Evolutionary conservation across 2,113 vertebrate genomes (phyloP).

Genomic region (Rhynchopsitta pachyrhyncha): DNA sequence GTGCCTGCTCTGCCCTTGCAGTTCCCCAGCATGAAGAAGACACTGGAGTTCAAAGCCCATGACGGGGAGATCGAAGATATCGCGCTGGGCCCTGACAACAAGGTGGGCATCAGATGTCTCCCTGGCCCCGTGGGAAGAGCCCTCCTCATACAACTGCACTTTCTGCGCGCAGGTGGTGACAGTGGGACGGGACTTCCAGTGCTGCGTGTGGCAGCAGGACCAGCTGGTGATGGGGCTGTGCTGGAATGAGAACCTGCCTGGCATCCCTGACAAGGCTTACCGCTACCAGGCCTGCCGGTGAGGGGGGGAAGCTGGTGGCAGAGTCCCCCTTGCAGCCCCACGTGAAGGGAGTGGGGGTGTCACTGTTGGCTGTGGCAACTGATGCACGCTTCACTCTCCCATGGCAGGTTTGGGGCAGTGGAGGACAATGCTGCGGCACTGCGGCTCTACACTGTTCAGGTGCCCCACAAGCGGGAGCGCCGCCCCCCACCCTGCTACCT

Average conservation of each 20-base stretch:
- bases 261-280: constrained; percentile 82
- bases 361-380: not conserved
- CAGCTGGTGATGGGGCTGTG: constrained; percentile 82
- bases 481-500: constrained; percentile 89
- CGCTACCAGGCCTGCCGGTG: constrained; percentile 92
- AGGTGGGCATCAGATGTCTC: constrained; percentile 69
- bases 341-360: not conserved
- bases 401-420: constrained; percentile 83
- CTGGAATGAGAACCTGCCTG: constrained; percentile 88
- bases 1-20: not conserved
- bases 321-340: not conserved
- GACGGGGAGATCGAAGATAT: constrained; percentile 90
- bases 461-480: constrained; percentile 91
- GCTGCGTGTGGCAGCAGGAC: constrained; percentile 89
- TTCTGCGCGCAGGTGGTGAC: constrained; percentile 81
- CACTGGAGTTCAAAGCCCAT: constrained; percentile 88
- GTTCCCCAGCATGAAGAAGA: constrained; percentile 90
- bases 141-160: not conserved
- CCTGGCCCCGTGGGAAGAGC: rapidly evolving
- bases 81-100: constrained; percentile 84
- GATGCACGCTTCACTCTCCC: not conserved
- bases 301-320: not conserved
- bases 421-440: constrained; percentile 82
- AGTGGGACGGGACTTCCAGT: constrained; percentile 86
- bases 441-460: constrained; percentile 93